Conservation (phyloP, 2,113 vertebrate genomes). For the Oryzias celebensis region DNA sequence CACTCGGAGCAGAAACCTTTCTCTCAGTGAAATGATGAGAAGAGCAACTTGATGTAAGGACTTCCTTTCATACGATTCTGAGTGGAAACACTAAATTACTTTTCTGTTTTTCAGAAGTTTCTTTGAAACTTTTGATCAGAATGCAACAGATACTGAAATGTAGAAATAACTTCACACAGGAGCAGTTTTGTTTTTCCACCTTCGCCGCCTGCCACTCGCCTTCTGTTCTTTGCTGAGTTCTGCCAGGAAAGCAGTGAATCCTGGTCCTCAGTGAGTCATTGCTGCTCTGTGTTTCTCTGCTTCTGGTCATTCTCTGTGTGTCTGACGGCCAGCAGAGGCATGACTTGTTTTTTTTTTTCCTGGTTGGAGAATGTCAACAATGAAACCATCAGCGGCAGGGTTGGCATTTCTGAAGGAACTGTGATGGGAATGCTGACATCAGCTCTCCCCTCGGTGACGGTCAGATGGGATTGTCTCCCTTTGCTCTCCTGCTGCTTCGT, state of each 20-base stretch:
- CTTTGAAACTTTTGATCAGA: too few relatives aligned
- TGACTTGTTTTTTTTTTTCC: slow-evolving; percentile 11
- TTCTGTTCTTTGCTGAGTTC: slow-evolving; percentile 32
- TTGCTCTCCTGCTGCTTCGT: not conserved
- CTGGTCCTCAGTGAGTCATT: slow-evolving; percentile 32
- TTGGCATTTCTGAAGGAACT: slow-evolving; percentile 22
- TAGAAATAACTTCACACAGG: not conserved
- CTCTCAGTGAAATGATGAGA: too few relatives aligned
- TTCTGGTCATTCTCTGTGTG: slow-evolving; percentile 17
- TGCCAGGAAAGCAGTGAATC: slow-evolving; percentile 28
- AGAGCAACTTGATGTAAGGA: too few relatives aligned
- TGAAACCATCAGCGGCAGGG: slow-evolving; percentile 11
- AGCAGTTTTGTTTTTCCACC: slow-evolving; percentile 26
- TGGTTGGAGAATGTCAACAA: slow-evolving; percentile 6
- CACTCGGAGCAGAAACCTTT: too few relatives aligned
- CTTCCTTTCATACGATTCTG: too few relatives aligned
- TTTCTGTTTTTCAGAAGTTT: too few relatives aligned
- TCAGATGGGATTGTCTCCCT: slow-evolving; percentile 11
- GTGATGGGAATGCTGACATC: slow-evolving; percentile 48
- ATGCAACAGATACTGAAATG: too few relatives aligned
- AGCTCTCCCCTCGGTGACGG: slow-evolving; percentile 25
- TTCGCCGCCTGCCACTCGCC: slow-evolving; percentile 53
- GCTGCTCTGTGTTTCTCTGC: not conserved
- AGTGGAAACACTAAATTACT: too few relatives aligned
- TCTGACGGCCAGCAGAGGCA: not conserved